Evolutionary conservation across 2,113 vertebrate genomes (phyloP), one percentile per base, ranked within the genome.

Genomic region (Clarias macrocephalus): DNA sequence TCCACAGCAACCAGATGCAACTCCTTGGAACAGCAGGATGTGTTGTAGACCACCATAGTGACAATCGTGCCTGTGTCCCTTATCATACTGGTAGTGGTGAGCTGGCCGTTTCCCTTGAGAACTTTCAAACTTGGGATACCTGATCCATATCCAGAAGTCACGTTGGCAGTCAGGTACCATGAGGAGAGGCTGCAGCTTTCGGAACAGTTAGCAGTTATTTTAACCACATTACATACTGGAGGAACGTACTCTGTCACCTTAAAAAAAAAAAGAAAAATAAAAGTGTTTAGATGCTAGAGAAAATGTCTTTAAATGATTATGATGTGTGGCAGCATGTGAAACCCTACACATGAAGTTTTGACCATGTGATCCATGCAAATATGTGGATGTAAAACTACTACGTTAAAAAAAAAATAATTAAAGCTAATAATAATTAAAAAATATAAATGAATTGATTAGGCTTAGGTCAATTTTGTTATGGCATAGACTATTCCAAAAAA

Each of bases 1-100:
- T 95, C 94, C n/a, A 95, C 91, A n/a, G 82, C 91, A 25, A 89
- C 37, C 82, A 95, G 88, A 88, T 90, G 87, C n/a, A 94, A 91
- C 6, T 13, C 89, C 66, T 57, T 86, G 60, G 87, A 91, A 33
- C 94, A 95, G 91, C 94, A 95, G 82, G 94, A 93, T 73, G 93
- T 11, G 5, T 25, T 93, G 88, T 94, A 95, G 33, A 75, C 82
- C 0, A 33, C 91, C 72, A 90, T 63, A 0, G 91, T 94, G 5
- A 94, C 37, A 48, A 92, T 92, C 0, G 91, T 88, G 0, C 88
- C 92, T 11, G 48, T 88, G 0, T 54, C 80, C 23, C 82, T 91
- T 0, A 85, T 25, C 23, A 16, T 70, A 8, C 77, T 80, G 88
- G 82, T 93, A 57, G 88, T 94, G 59, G 70, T 92, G 23, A 95